These are phyloP conservation scores for Tupaia tana DNA, from an alignment of 2,113 vertebrate genomes.

Conservation along the genomic window DNA sequence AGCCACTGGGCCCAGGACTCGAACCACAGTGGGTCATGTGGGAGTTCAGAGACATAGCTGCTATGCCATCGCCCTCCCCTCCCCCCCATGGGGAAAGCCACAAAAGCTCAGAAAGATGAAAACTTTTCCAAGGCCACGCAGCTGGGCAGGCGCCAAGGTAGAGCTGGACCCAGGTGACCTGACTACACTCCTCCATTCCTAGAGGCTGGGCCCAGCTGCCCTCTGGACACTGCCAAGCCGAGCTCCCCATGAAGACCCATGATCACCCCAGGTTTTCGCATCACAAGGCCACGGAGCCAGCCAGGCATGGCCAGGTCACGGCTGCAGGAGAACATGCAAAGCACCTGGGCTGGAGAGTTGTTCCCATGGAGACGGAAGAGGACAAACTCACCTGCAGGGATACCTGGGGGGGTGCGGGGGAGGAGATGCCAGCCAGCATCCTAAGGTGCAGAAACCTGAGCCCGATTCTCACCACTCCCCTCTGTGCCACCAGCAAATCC, in stretches of 20 bases:
- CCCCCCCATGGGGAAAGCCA: rapidly evolving
- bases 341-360: background rate
- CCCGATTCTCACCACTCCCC: background rate
- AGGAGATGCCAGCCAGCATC: background rate
- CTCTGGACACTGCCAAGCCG: no score
- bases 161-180: background rate
- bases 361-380: background rate
- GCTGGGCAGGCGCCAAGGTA: background rate
- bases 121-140: background rate
- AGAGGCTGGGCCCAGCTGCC: background rate
- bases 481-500: background rate
- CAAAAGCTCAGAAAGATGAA: background rate
- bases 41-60: no score
- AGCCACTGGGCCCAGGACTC: no score
- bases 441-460: background rate
- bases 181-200: background rate
- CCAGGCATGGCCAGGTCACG: background rate
- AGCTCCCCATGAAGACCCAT: background rate
- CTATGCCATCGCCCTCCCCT: no score
- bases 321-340: background rate
- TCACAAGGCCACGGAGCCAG: background rate
- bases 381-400: background rate
- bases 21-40: no score
- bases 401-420: background rate
- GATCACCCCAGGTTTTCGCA: background rate